These are phyloP conservation scores for Smithornis capensis DNA, from an alignment of 2,113 vertebrate species.

Conservation along the genomic window DNA sequence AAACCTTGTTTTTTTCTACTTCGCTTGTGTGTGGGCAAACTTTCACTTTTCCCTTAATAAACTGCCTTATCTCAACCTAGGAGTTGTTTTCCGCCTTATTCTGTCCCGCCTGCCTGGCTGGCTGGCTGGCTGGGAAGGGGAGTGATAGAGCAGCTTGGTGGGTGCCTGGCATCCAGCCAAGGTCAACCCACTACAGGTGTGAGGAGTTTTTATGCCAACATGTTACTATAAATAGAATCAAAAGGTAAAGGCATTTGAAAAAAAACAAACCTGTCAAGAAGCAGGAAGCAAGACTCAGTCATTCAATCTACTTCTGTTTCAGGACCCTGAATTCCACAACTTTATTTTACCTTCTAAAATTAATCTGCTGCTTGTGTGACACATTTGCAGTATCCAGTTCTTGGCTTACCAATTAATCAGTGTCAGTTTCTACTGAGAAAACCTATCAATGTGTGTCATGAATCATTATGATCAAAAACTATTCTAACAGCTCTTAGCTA, in stretches of 20 bases:
- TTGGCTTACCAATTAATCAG: slow-evolving; percentile 63
- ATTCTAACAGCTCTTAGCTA: slow-evolving; percentile 66
- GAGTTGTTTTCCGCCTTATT: neutral
- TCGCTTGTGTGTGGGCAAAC: neutral
- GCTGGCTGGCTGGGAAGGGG: neutral
- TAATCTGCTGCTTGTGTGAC: neutral
- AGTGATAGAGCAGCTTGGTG: neutral
- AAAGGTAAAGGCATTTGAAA: neutral
- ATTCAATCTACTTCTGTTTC: neutral
- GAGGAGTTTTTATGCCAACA: neutral
- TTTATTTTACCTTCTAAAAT: neutral
- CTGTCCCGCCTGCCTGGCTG: too few species aligned
- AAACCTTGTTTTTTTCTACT: neutral
- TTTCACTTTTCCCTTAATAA: neutral
- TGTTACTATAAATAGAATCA: neutral
- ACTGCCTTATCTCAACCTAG: neutral
- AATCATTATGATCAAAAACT: slow-evolving; percentile 66
- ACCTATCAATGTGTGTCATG: slow-evolving; percentile 11
- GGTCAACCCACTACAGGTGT: neutral
- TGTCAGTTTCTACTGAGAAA: slow-evolving; percentile 56
- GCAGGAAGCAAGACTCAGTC: neutral
- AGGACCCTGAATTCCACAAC: neutral
- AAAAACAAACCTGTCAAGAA: neutral
- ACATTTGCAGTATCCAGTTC: neutral
- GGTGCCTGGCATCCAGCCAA: neutral